A percentile compares a stretch with the other conserved stretches of the same genome.
Conservation (phyloP, 2,797 vertebrate species). For the Eurystomus glaucurus region DNA sequence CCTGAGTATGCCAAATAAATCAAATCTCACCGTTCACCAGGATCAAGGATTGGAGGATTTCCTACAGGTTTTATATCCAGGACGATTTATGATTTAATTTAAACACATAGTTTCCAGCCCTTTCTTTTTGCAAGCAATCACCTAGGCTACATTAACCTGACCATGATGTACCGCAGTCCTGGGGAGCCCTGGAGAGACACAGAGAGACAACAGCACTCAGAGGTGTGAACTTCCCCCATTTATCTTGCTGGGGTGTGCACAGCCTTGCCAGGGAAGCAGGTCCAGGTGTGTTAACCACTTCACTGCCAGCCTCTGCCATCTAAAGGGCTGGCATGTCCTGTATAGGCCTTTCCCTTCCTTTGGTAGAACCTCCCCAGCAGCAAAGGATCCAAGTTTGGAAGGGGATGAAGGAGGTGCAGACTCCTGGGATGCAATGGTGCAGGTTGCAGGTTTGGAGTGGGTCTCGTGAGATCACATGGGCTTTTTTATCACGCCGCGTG, state of each 20-base stretch:
- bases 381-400: background rate
- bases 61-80: constrained; percentile 7
- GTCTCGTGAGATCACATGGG: background rate
- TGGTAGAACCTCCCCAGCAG: background rate
- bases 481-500: background rate
- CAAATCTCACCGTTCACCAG: background rate
- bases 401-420: background rate
- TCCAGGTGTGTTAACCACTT: too few relatives aligned
- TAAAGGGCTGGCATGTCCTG: background rate
- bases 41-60: background rate
- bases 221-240: constrained; percentile 2
- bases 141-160: constrained; percentile 47
- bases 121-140: constrained; percentile 57
- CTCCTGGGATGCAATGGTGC: background rate
- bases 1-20: background rate
- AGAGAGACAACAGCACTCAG: background rate
- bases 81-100: constrained; percentile 66
- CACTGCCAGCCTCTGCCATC: background rate
- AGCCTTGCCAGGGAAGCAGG: background rate
- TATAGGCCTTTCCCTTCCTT: background rate
- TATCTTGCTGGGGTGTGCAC: background rate
- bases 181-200: background rate
- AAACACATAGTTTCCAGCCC: constrained; percentile 19
- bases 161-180: constrained; percentile 16
- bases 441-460: background rate